Percentiles rank a stretch among this genome's conserved stretches.
Evolutionary conservation across 1,140 invertebrate genomes (phyloP).

Genomic region (Yoshiicerus persimilis): DNA sequence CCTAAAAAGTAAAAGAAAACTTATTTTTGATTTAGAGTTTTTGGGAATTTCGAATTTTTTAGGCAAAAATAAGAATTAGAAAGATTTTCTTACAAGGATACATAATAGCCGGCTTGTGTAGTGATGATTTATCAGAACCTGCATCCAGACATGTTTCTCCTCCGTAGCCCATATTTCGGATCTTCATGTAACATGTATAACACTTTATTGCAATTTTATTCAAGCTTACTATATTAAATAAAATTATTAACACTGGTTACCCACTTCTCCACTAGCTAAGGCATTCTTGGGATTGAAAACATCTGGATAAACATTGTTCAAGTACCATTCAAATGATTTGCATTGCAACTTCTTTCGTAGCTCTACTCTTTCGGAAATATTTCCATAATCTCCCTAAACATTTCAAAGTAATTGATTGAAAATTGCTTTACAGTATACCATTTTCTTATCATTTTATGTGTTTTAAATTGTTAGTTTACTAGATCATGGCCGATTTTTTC

Average conservation of each 20-base stretch:
- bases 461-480: background rate
- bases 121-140: background rate
- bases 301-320: conserved; percentile 96
- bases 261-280: conserved; percentile 81
- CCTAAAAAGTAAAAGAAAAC: conserved; percentile 52
- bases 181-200: background rate
- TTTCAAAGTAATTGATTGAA: background rate
- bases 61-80: background rate
- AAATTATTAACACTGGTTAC: background rate
- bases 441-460: background rate
- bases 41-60: too few species aligned
- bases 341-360: conserved; percentile 82
- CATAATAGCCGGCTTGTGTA: background rate
- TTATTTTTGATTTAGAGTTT: background rate
- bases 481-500: conserved; percentile 2
- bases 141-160: conserved; percentile 28
- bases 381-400: conserved; percentile 64
- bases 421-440: too few species aligned
- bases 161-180: conserved; percentile 17
- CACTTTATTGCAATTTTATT: too few species aligned
- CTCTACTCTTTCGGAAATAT: conserved; percentile 73
- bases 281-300: conserved; percentile 95
- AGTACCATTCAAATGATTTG: conserved; percentile 95
- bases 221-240: background rate
- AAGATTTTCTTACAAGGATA: conserved; percentile 54